phyloP scores from a whole-genome alignment of 2,113 vertebrate genomes.

The Pollimyrus isidori region DNA sequence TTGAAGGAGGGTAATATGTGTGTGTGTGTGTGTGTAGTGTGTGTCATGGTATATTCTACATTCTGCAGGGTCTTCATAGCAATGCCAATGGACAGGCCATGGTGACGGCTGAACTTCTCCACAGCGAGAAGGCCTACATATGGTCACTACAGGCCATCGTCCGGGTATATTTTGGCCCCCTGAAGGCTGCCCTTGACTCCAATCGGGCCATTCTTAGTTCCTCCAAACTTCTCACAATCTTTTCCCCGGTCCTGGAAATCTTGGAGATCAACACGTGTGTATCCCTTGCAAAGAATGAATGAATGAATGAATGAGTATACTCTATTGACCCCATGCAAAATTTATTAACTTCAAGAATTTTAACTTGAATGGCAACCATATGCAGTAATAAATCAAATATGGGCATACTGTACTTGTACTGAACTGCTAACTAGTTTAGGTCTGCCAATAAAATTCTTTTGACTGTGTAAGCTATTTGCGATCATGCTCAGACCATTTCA shows the following conservation, averaged over 20 bases:
- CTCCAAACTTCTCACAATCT: slow-evolving; percentile 56
- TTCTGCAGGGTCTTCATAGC: slow-evolving; percentile 41
- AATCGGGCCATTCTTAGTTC: slow-evolving; percentile 67
- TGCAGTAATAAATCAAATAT: background rate
- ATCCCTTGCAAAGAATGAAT: background rate
- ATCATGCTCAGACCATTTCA: background rate
- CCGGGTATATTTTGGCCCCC: slow-evolving; percentile 59
- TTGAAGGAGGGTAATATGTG: background rate
- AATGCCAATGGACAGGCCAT: slow-evolving; percentile 43
- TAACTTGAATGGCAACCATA: background rate
- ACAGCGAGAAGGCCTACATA: slow-evolving; percentile 61
- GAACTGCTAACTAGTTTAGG: background rate
- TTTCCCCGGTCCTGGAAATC: slow-evolving; percentile 56
- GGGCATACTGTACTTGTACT: background rate
- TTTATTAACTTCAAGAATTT: background rate
- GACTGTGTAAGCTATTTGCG: background rate
- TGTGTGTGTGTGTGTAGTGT: background rate
- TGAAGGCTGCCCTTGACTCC: slow-evolving; percentile 66
- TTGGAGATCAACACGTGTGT: slow-evolving; percentile 61
- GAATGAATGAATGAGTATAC: background rate
- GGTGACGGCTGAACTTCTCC: slow-evolving; percentile 55
- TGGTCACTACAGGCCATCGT: slow-evolving; percentile 49
- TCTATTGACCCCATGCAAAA: background rate
- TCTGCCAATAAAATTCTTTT: background rate
- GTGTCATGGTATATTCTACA: background rate